These are phyloP conservation scores for Eidolon dupreanum DNA, from an alignment of 2,797 vertebrate species.

Conservation along the genomic window DNA sequence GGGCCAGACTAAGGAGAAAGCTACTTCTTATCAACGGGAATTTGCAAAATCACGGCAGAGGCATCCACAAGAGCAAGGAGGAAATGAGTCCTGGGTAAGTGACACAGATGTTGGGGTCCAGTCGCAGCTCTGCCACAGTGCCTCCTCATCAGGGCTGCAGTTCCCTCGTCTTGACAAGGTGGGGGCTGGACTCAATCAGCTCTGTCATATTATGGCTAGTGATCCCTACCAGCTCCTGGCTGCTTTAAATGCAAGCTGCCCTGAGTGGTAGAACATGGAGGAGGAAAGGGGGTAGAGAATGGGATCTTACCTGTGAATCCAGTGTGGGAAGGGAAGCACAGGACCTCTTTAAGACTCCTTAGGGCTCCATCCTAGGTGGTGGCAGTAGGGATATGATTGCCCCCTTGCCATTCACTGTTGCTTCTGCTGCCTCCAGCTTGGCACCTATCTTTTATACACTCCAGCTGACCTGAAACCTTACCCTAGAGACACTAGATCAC, in stretches of 20 bases:
- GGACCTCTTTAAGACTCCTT: neutral
- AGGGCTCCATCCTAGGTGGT: slow-evolving; percentile 31
- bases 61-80: neutral
- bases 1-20: slow-evolving; percentile 13
- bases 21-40: neutral
- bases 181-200: neutral
- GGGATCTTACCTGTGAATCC: slow-evolving; percentile 69
- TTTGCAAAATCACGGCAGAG: neutral
- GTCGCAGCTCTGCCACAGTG: neutral
- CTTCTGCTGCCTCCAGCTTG: slow-evolving; percentile 39
- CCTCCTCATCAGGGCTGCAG: neutral
- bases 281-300: neutral
- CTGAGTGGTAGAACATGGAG: neutral
- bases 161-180: neutral
- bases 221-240: neutral
- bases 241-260: neutral
- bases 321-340: neutral
- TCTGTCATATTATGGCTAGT: neutral
- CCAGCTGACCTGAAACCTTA: slow-evolving; percentile 73
- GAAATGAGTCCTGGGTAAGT: neutral
- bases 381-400: neutral
- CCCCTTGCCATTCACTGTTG: slow-evolving; percentile 43
- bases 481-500: slow-evolving; percentile 58
- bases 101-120: neutral
- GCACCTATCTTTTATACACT: slow-evolving; percentile 63